phyloP scores from a whole-genome alignment of 2,797 vertebrate genomes.

The Siniperca scherzeri region DNA sequence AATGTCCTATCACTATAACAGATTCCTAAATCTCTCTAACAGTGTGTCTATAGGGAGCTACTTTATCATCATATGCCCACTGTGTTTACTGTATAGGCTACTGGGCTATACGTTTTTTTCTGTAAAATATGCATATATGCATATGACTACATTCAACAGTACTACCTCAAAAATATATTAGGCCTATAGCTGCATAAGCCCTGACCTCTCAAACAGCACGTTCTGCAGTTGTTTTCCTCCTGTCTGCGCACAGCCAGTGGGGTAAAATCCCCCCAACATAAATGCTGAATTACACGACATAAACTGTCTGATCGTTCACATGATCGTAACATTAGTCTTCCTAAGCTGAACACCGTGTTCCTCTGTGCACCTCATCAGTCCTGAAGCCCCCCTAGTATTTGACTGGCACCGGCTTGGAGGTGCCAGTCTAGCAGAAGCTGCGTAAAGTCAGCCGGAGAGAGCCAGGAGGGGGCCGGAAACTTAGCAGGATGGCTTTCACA shows the following conservation, averaged over 20 bases:
- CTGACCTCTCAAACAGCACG: constrained; percentile 34
- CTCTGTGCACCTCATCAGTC: constrained; percentile 51
- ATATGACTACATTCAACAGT: constrained; percentile 10
- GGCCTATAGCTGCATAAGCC: constrained; percentile 32
- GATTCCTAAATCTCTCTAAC: neutral
- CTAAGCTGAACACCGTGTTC: constrained; percentile 65
- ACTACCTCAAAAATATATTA: neutral
- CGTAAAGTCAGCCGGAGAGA: constrained; percentile 49
- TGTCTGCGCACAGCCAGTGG: constrained; percentile 1
- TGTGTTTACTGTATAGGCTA: neutral
- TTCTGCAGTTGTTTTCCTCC: constrained; percentile 43
- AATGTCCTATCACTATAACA: neutral
- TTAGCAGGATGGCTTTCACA: constrained; percentile 13
- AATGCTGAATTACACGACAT: neutral
- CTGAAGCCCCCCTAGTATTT: constrained; percentile 56
- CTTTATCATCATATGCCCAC: neutral
- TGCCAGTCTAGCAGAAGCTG: constrained; percentile 62
- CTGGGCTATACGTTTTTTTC: neutral
- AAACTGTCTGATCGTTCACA: constrained; percentile 2
- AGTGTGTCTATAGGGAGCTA: neutral
- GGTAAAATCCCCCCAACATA: neutral
- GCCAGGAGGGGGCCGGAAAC: constrained; percentile 39
- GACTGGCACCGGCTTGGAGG: constrained; percentile 74
- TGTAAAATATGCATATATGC: constrained; percentile 2
- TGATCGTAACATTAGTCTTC: neutral